Percentiles rank a stretch among this genome's conserved stretches.
phyloP scores from a whole-genome alignment of 2,888 invertebrate species.

The Callyntrura sp. region DNA sequence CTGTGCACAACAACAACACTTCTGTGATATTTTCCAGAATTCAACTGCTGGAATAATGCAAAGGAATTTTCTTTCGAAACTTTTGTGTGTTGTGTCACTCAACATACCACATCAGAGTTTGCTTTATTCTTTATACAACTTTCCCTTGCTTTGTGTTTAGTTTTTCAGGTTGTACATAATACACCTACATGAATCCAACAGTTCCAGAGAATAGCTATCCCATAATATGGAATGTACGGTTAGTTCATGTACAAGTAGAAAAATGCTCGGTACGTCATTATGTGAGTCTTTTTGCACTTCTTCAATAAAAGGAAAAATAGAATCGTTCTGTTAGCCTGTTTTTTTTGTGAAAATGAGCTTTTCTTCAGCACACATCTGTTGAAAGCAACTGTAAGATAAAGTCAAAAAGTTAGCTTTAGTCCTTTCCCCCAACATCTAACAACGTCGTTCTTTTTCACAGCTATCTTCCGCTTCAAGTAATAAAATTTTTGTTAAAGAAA shows the following conservation, averaged over 20 bases:
- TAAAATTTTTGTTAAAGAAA: slow-evolving; percentile 64
- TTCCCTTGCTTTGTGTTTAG: neutral
- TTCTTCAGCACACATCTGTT: slow-evolving; percentile 61
- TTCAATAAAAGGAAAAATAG: slow-evolving; percentile 45
- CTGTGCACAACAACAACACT: neutral
- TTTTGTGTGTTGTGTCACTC: slow-evolving; percentile 58
- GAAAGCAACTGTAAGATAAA: slow-evolving; percentile 68
- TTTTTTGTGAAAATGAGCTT: slow-evolving; percentile 60
- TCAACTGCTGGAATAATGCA: slow-evolving; percentile 2
- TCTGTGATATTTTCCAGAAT: neutral
- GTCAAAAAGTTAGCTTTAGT: slow-evolving; percentile 71
- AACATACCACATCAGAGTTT: slow-evolving; percentile 42
- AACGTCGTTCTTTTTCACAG: slow-evolving; percentile 49
- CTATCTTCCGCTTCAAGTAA: slow-evolving; percentile 75
- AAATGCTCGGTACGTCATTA: slow-evolving; percentile 22
- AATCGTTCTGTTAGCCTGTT: slow-evolving; percentile 58
- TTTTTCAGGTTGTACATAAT: neutral
- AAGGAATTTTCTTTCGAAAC: slow-evolving; percentile 52
- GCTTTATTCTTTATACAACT: slow-evolving; percentile 24
- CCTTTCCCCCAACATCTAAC: slow-evolving; percentile 20
- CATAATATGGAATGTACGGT: neutral
- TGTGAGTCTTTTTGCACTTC: slow-evolving; percentile 30
- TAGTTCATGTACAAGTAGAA: neutral
- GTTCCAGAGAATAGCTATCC: neutral
- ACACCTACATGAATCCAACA: neutral